Evolutionary conservation across 2,888 invertebrate species (phyloP).

Genomic region (Empis stercorea): DNA sequence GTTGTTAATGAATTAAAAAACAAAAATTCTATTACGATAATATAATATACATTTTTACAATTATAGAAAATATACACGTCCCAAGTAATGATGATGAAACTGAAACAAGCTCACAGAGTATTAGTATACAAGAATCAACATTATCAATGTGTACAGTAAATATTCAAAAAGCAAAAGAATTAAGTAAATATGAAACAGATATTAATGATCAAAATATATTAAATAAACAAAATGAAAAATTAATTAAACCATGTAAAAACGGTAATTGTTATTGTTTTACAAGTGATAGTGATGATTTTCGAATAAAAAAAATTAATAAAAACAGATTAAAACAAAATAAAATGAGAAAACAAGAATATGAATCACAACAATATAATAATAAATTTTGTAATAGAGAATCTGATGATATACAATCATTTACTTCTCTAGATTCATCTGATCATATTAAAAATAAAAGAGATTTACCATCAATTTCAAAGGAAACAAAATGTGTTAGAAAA

Average conservation of each 20-base stretch:
- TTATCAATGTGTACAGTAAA: conserved; percentile 50
- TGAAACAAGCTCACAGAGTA: too few relatives aligned
- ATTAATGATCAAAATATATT: not conserved
- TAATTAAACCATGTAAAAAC: conserved; percentile 30
- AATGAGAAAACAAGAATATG: conserved; percentile 7
- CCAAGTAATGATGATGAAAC: too few relatives aligned
- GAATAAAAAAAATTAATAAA: conserved; percentile 7
- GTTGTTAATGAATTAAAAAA: too few relatives aligned
- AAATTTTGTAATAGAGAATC: not conserved
- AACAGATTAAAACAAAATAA: conserved; percentile 4
- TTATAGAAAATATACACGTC: too few relatives aligned
- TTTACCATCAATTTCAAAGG: too few relatives aligned
- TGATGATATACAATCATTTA: too few relatives aligned
- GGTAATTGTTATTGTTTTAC: conserved; percentile 36
- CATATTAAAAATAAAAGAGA: too few relatives aligned
- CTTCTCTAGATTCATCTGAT: too few relatives aligned
- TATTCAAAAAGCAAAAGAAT: conserved; percentile 68
- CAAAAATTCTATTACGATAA: too few relatives aligned
- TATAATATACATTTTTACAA: too few relatives aligned
- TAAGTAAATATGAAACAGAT: not conserved
- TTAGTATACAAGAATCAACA: too few relatives aligned
- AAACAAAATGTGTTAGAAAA: too few relatives aligned
- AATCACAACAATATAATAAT: not conserved
- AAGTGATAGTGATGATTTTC: conserved; percentile 32
- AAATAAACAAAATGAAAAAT: not conserved